Evolutionary conservation across 2,888 invertebrate species (phyloP), one percentile per base, ranked within the genome.

Genomic region (Sphaerophoria taeniata): DNA sequence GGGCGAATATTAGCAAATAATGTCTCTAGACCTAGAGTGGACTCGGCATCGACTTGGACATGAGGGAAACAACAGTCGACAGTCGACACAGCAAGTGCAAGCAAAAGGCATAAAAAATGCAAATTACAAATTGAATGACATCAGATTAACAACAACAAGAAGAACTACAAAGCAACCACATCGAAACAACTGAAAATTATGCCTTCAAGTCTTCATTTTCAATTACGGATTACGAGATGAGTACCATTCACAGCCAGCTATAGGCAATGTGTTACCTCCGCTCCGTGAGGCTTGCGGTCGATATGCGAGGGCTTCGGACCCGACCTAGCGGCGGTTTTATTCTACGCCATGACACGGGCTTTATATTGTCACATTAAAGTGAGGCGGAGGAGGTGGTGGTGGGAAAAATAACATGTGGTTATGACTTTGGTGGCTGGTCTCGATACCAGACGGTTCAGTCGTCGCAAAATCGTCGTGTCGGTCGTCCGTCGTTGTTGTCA

Each of bases 41-140:
- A 67, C 51, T 67, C n/a, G 49, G 39, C 9, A 36, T 6, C 36
- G 36, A 6, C 39, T 4, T 9, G 6, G 39, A 6, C n/a, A 39
- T 4, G 39, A 49, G 47, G n/a, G n/a, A n/a, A 34, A 65, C 33
- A 33, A 34, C 33, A 51, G 51, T 63, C 61, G 31, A 39, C 73
- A 16, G 39, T 14, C 70, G 60, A 43, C 47, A 63, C 49, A 81
- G 58, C 72, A 36, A 53, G 67, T 51, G 56, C 78, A 70, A n/a
- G n/a, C n/a, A n/a, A n/a, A n/a, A n/a, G 55, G 63, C 75, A 79
- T 84, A 75, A 84, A 74, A 84, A 79, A 84, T 84, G 84, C 84
- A 79, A 84, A 84, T 84, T 84, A 84, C 79, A 84, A 84, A 84
- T 84, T 84, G 84, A 84, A 84, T 84, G 84, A 84, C 84, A 84